These are phyloP conservation scores for Polylopha cassiicola DNA, from an alignment of 2,888 invertebrate species.

Conservation along the genomic window DNA sequence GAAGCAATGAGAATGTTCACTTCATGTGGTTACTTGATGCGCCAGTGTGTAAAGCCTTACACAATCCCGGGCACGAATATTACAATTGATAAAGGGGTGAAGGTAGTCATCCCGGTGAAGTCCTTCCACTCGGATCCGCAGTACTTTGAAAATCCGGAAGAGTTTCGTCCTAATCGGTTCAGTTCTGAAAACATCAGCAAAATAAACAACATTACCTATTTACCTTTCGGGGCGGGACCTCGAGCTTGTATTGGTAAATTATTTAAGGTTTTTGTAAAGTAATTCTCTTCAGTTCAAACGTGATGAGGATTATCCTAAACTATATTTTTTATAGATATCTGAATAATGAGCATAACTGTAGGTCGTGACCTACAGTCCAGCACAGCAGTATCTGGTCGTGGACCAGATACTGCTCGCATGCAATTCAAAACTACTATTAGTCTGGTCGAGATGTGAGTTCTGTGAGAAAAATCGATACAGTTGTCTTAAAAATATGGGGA, in stretches of 20 bases:
- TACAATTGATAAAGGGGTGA: slow-evolving; percentile 7
- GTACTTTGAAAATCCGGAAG: slow-evolving; percentile 14
- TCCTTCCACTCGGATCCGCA: slow-evolving; percentile 14
- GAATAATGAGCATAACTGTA: too few species aligned
- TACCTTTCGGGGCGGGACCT: slow-evolving; percentile 22
- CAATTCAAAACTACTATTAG: too few species aligned
- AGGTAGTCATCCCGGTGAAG: slow-evolving; percentile 3
- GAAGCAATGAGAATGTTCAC: slow-evolving; percentile 23
- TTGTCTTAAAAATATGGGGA: too few species aligned
- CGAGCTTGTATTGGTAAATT: slow-evolving; percentile 23
- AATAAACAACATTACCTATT: slow-evolving; percentile 1
- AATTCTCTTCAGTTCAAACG: too few species aligned
- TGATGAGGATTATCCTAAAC: too few species aligned
- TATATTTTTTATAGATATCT: too few species aligned
- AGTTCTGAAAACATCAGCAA: slow-evolving; percentile 3
- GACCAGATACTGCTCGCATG: too few species aligned
- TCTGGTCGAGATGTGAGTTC: too few species aligned
- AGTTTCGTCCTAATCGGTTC: slow-evolving; percentile 18
- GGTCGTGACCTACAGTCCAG: too few species aligned
- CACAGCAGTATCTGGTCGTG: too few species aligned
- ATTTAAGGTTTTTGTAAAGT: too few species aligned
- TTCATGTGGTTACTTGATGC: background rate
- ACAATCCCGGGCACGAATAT: slow-evolving; percentile 4
- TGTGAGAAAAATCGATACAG: too few species aligned
- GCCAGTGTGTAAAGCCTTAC: background rate